Evolutionary conservation across 2,113 vertebrate species (phyloP), one percentile per base, ranked within the genome.

Genomic region (Columba livia): DNA sequence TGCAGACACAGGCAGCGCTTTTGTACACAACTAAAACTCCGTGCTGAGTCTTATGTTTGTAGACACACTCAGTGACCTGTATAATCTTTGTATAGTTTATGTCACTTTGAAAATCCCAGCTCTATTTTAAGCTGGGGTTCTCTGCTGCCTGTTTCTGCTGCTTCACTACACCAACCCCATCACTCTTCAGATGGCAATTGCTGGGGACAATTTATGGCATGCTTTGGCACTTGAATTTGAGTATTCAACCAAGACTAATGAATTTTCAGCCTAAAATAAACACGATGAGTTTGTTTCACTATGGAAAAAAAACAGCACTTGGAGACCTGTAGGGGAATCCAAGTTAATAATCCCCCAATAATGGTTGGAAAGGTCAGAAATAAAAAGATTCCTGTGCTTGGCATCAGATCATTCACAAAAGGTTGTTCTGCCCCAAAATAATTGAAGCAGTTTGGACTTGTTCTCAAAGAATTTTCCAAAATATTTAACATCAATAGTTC

Each of bases 41-140:
- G 5, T 64, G 48, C 62, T 70, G 85, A 92, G 54, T 54, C 75
- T 92, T 80, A 92, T 0, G 3, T 71, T 50, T 78, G 72, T 81
- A 92, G 94, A 88, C 69, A 2, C 7, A 4, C 36, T 90, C 77
- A n/a, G 72, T 96, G 92, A 92, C 88, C 88, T 94, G 75, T 77
- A 12, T 88, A 77, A 92, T 85, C 74, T 77, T 64, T 71, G 20
- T 79, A 12, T 51, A 90, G 72, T 88, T 83, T n/a, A 26, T 93
- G 88, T 93, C 83, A 80, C 83, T 92, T 90, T 34, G 60, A 86
- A 93, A 81, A 21, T 92, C 80, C 23, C 60, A 83, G 64, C 83
- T 93, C 67, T 90, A 1, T 90, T 95, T 91, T 80, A 86, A 92
- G 60, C 79, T 92, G 83, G 34, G 47, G 42, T 92, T 61, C 64